These are phyloP conservation scores for Dryadula phaetusa DNA, from an alignment of 2,888 invertebrate species.

Conservation along the genomic window DNA sequence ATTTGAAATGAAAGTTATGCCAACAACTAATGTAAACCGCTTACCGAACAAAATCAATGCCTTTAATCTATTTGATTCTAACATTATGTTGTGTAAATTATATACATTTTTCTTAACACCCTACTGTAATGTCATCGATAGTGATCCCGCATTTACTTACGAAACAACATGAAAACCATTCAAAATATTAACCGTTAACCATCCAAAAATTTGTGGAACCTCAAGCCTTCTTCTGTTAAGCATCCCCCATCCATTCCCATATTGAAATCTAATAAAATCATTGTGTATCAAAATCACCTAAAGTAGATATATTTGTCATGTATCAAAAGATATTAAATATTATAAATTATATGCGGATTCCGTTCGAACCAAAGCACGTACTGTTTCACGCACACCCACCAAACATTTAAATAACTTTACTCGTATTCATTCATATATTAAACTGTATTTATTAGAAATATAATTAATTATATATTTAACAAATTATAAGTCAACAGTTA, in stretches of 20 bases:
- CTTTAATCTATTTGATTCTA: conserved; percentile 60
- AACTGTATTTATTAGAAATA: conserved; percentile 60
- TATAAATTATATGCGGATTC: conserved; percentile 39
- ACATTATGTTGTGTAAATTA: conserved; percentile 69
- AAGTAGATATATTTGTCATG: conserved; percentile 42
- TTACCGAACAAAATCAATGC: conserved; percentile 42
- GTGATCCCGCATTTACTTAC: conserved; percentile 76
- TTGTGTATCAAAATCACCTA: conserved; percentile 44
- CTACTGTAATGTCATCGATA: conserved; percentile 61
- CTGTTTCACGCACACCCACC: conserved; percentile 40
- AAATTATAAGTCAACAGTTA: conserved; percentile 77
- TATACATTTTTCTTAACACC: conserved; percentile 69
- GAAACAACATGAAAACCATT: conserved; percentile 53
- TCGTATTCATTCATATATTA: conserved; percentile 47
- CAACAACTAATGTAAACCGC: conserved; percentile 40
- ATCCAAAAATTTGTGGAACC: conserved; percentile 23
- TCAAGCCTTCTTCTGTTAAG: not conserved
- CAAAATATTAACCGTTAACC: too few species aligned
- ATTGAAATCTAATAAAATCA: conserved; percentile 41
- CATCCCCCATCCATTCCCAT: conserved; percentile 16
- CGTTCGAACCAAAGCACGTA: conserved; percentile 48
- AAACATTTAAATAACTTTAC: conserved; percentile 47
- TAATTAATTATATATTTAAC: conserved; percentile 66
- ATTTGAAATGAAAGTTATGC: conserved; percentile 43
- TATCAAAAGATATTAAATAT: conserved; percentile 44